Percentiles rank a stretch among this genome's conserved stretches.
Evolutionary conservation across 37 sponge, comb jelly and placozoan species (phyloP).

Genomic region (Eunapius fragilis): DNA sequence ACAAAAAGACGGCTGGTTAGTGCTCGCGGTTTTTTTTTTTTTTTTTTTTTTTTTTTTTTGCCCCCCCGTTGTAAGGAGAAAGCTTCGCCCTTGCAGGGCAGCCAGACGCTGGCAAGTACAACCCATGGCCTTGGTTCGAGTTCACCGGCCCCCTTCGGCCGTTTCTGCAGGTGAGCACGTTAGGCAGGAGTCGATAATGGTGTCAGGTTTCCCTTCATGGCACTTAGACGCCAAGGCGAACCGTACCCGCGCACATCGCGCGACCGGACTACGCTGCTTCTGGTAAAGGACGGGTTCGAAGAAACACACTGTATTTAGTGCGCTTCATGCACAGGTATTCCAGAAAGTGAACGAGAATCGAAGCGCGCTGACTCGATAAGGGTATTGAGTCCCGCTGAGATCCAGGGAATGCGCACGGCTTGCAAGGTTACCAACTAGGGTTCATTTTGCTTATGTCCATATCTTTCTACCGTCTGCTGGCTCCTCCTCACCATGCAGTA

Average conservation of each 20-base stretch:
- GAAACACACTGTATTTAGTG: no score
- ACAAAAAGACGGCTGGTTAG: constrained; percentile 48
- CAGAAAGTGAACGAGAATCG: constrained; percentile 75
- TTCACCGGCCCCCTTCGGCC: constrained; percentile 88
- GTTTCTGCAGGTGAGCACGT: constrained; percentile 41
- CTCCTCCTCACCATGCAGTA: constrained; percentile 36
- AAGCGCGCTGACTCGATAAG: constrained; percentile 54
- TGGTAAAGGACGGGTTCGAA: constrained; percentile 21
- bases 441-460: no score
- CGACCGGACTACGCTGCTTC: constrained; percentile 85
- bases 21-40: constrained; percentile 1
- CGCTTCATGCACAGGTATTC: constrained; percentile 53
- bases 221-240: constrained; percentile 50
- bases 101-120: constrained; percentile 11
- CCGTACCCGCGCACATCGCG: constrained; percentile 65
- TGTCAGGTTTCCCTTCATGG: background rate
- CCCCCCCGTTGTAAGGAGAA: no score
- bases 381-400: constrained; percentile 74
- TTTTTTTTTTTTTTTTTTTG: background rate
- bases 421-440: constrained; percentile 27
- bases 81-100: no score
- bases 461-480: no score
- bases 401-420: constrained; percentile 71
- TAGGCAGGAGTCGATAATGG: background rate
- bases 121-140: constrained; percentile 83